Conservation (phyloP, 2,797 vertebrate genomes). For the Nannoperca australis region DNA sequence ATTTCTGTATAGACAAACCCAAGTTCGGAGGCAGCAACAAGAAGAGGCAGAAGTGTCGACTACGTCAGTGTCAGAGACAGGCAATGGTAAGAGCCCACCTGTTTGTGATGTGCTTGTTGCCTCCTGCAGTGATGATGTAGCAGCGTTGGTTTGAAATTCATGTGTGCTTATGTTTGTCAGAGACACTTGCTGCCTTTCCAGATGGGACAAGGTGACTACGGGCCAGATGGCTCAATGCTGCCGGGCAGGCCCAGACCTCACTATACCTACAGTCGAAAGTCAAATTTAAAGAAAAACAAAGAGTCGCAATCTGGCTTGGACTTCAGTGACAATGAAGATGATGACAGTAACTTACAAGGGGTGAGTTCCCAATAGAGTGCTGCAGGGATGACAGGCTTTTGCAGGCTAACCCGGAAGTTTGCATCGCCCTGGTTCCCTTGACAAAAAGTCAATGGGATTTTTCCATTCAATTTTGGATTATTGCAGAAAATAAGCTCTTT, state of each 20-base stretch:
- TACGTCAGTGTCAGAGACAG: slow-evolving; percentile 91
- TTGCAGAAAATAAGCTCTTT: too few relatives aligned
- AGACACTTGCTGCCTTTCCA: slow-evolving; percentile 86
- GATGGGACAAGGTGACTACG: slow-evolving; percentile 68
- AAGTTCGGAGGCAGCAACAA: slow-evolving; percentile 94
- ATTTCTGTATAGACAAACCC: slow-evolving; percentile 94
- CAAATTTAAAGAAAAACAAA: slow-evolving; percentile 58
- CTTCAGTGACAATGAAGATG: slow-evolving; percentile 78
- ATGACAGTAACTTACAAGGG: slow-evolving; percentile 62
- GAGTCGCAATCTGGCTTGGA: slow-evolving; percentile 56
- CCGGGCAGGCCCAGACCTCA: slow-evolving; percentile 70
- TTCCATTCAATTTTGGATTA: too few relatives aligned
- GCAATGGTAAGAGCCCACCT: slow-evolving; percentile 83
- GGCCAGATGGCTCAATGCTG: slow-evolving; percentile 50
- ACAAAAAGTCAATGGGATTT: too few relatives aligned
- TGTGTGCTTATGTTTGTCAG: slow-evolving; percentile 70
- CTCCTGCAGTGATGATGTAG: neutral
- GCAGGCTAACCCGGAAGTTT: too few relatives aligned
- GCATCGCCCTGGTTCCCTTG: too few relatives aligned
- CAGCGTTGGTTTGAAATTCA: slow-evolving; percentile 15
- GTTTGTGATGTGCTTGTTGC: neutral
- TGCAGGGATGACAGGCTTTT: too few relatives aligned
- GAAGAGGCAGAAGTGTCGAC: slow-evolving; percentile 93
- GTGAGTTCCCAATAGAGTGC: slow-evolving; percentile 53
- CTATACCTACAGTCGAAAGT: slow-evolving; percentile 79